These are phyloP conservation scores for Oscarella lobularis DNA, from an alignment of 37 sponge, comb jelly and placozoan genomes.

Conservation along the genomic window DNA sequence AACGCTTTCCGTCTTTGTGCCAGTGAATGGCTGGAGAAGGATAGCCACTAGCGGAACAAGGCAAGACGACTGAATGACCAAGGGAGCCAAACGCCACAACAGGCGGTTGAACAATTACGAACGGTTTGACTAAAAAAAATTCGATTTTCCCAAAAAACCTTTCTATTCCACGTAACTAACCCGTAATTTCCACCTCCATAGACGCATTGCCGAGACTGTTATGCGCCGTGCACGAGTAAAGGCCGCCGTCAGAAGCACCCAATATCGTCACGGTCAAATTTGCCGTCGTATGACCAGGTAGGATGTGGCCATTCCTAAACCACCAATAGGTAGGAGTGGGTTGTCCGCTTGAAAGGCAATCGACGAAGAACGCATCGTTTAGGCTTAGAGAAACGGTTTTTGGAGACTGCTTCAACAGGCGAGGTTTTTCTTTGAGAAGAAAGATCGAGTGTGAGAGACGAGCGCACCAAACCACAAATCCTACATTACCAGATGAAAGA, in stretches of 20 bases:
- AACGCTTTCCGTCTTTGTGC: not conserved
- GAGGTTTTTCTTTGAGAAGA: too few species aligned
- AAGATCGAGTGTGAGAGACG: too few species aligned
- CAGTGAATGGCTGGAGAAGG: not conserved
- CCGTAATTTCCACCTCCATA: not conserved
- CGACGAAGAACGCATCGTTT: too few species aligned
- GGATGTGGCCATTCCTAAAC: not conserved
- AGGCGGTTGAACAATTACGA: not conserved
- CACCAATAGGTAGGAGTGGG: constrained; percentile 1
- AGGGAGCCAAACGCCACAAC: not conserved
- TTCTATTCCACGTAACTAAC: not conserved
- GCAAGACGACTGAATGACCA: not conserved
- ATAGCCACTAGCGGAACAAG: not conserved
- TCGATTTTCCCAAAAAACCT: not conserved
- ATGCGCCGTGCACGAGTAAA: not conserved
- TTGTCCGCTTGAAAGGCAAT: not conserved
- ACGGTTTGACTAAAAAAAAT: not conserved
- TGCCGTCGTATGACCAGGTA: not conserved
- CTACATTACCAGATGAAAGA: too few species aligned
- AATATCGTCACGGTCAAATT: not conserved
- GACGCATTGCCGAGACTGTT: not conserved
- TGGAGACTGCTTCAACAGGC: too few species aligned
- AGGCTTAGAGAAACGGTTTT: too few species aligned
- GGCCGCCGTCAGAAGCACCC: not conserved
- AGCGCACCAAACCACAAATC: too few species aligned